Evolutionary conservation across 1,140 invertebrate species (phyloP).

Genomic region (Drosophila nigromelanica): DNA sequence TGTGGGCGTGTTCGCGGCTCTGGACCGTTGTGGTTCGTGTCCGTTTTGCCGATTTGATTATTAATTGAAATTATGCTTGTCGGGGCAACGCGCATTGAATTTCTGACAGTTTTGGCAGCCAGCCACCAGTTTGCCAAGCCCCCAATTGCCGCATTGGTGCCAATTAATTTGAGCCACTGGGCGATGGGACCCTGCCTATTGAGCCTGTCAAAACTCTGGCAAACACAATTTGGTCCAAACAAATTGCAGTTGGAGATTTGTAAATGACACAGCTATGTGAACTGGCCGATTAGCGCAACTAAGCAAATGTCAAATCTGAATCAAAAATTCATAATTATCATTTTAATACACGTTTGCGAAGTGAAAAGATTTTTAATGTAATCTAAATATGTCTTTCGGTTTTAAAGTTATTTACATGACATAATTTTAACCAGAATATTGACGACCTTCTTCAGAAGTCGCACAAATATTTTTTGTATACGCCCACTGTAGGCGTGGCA

Average conservation of each 20-base stretch:
- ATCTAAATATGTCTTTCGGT: too few relatives aligned
- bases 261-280: background rate
- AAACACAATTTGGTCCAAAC: slow-evolving; percentile 2
- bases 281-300: background rate
- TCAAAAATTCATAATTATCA: too few relatives aligned
- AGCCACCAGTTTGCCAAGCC: slow-evolving; percentile 27
- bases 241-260: background rate
- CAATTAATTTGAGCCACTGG: slow-evolving; percentile 44
- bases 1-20: background rate
- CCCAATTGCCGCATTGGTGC: slow-evolving; percentile 23
- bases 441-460: too few relatives aligned
- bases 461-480: too few relatives aligned
- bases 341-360: too few relatives aligned
- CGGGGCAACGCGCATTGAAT: slow-evolving; percentile 67
- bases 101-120: slow-evolving; percentile 75
- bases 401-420: too few relatives aligned
- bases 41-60: slow-evolving; percentile 70
- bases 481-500: too few relatives aligned
- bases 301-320: too few relatives aligned
- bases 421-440: too few relatives aligned
- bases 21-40: too few relatives aligned
- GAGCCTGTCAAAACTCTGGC: slow-evolving; percentile 2
- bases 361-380: too few relatives aligned
- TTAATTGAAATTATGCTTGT: slow-evolving; percentile 77
- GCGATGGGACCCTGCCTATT: background rate